phyloP scores from a whole-genome alignment of 2,797 vertebrate genomes.

The Myioborus miniatus region DNA sequence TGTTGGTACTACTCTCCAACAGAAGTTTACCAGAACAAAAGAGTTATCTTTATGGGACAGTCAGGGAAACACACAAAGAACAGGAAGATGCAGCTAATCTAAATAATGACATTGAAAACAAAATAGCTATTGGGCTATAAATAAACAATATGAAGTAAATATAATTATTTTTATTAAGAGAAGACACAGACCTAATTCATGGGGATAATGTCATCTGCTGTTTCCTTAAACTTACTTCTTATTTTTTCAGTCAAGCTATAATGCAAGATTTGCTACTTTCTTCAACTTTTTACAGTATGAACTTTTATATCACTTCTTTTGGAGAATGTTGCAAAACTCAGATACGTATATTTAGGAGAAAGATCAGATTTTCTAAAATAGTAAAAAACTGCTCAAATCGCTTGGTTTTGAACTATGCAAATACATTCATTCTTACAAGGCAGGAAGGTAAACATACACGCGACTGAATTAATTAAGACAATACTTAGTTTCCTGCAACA shows the following conservation, averaged over 20 bases:
- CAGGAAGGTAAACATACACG: neutral
- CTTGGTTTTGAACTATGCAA: neutral
- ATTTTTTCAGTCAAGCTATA: neutral
- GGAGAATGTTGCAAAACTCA: neutral
- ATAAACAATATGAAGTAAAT: constrained; percentile 43
- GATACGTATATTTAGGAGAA: neutral
- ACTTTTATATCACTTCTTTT: neutral
- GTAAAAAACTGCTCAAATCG: neutral
- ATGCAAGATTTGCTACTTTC: neutral
- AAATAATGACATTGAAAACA: constrained; percentile 50
- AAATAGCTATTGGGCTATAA: constrained; percentile 1
- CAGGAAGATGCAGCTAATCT: constrained; percentile 49
- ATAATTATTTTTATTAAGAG: neutral
- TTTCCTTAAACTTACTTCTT: neutral
- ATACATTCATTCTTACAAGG: neutral
- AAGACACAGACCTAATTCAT: neutral
- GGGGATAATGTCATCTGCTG: neutral
- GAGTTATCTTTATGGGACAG: constrained; percentile 59
- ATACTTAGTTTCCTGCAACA: constrained; percentile 4
- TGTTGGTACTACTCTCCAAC: constrained; percentile 44
- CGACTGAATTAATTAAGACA: constrained; percentile 1
- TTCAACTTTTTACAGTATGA: neutral
- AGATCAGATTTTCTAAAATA: neutral
- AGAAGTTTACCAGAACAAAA: constrained; percentile 61
- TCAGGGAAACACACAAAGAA: constrained; percentile 37